Evolutionary conservation across 2,888 invertebrate genomes (phyloP).

Genomic region (Malthinus flaveolus): DNA sequence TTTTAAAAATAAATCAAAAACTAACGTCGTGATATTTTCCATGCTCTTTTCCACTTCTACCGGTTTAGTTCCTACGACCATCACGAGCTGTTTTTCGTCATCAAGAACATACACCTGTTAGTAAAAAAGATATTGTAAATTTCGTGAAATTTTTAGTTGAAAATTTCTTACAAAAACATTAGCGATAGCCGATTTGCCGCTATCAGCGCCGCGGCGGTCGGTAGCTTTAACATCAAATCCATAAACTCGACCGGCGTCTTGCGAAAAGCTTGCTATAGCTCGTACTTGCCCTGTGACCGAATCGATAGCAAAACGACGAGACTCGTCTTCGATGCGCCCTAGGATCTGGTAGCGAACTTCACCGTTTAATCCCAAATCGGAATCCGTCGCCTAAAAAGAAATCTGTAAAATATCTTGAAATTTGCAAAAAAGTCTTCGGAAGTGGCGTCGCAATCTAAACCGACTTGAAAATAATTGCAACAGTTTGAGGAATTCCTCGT

Average conservation of each 20-base stretch:
- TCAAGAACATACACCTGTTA: constrained; percentile 78
- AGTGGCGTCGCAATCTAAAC: no score
- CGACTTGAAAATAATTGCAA: no score
- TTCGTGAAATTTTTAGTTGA: not conserved
- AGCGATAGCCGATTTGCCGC: constrained; percentile 80
- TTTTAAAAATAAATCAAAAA: constrained; percentile 26
- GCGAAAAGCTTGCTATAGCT: constrained; percentile 68
- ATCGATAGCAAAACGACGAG: constrained; percentile 77
- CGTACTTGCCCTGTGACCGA: constrained; percentile 75
- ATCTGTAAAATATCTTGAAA: not conserved
- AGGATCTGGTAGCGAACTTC: constrained; percentile 81
- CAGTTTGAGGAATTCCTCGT: no score
- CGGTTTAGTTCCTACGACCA: constrained; percentile 77
- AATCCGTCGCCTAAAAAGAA: constrained; percentile 68
- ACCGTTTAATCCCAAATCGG: constrained; percentile 74
- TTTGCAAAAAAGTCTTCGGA: not conserved
- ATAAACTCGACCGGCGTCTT: constrained; percentile 75
- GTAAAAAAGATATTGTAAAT: constrained; percentile 9
- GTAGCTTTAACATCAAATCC: constrained; percentile 89
- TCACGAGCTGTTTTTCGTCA: constrained; percentile 77
- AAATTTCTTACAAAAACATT: constrained; percentile 76
- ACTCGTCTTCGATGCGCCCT: constrained; percentile 65
- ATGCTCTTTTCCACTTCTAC: constrained; percentile 74
- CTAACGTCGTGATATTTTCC: constrained; percentile 69
- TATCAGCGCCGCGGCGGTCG: constrained; percentile 77